Base-by-base conservation (phyloP, 2,113 vertebrate species). In the Vulpes lagopus region DNA sequence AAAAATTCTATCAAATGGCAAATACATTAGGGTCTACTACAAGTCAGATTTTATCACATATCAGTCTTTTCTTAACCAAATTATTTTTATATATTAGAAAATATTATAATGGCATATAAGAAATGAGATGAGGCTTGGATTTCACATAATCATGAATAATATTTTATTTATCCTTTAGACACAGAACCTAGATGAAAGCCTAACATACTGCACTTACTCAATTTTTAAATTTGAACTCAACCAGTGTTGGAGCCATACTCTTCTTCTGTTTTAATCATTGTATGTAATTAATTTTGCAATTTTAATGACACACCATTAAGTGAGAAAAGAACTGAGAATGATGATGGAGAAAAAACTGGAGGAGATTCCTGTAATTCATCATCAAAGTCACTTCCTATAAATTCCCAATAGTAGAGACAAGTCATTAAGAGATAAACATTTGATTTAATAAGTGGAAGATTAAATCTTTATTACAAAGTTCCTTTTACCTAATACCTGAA, bases 161-260 rank as follows among this genome's bases (percentile, higher is more conserved):
- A 51, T 27, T 90, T 69, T 93, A 89, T 67, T 76, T n/a, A 62
- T 80, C 35, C 79, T 86, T 90, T 80, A 94, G n/a, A 71, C 2
- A 69, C 2, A 71, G 3, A 20, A 64, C 15, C 38, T 85, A n/a
- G 38, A 55, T 59, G 62, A 38, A 79, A 85, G 9, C 10, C 25
- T 62, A 60, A 79, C 3, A 69, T 79, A 19, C 14, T 49, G 5
- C 67, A 38, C 8, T 78, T 67, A 60, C 1, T 78, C 53, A 79
- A 4, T 38, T 19, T 55, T 84, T 65, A 32, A 30, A 60, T 32
- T 93, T 78, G 17, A 89, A 43, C 17, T 71, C 19, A 80, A 80
- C 71, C 71, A 81, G 23, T 96, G 83, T 96, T 51, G 17, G 59
- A 67, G 11, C 38, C n/a, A 53, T 81, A n/a, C 55, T 57, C 5